Percentiles rank a stretch among this genome's conserved stretches.
Evolutionary conservation across 2,797 vertebrate genomes (phyloP).

Genomic region (Falco columbarius): DNA sequence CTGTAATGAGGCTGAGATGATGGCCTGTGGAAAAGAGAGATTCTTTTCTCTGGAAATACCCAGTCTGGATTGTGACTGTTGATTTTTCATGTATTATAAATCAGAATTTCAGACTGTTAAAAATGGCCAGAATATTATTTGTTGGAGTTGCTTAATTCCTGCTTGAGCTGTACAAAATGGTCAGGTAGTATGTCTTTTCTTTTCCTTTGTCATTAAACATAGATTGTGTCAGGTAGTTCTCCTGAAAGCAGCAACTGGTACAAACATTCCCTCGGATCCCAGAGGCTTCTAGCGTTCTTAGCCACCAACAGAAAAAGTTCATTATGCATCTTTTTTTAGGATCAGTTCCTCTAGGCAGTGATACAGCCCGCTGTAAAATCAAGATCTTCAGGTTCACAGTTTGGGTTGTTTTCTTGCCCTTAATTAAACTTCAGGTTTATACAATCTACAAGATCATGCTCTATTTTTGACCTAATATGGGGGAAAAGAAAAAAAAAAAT

Average conservation of each 20-base stretch:
- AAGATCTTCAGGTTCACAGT: not conserved
- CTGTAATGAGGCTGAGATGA: not conserved
- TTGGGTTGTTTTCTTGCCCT: not conserved
- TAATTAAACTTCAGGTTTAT: not conserved
- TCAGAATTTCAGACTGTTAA: not conserved
- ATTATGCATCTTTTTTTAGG: not conserved
- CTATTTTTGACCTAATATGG: not conserved
- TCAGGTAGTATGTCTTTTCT: not conserved
- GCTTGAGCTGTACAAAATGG: not conserved
- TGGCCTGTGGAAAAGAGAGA: not conserved
- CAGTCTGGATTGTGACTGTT: not conserved
- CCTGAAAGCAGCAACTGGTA: not conserved
- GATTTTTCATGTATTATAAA: not conserved
- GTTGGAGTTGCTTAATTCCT: not conserved
- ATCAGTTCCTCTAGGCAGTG: not conserved
- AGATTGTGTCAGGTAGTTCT: not conserved
- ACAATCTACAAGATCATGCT: not conserved
- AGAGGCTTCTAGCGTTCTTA: not conserved
- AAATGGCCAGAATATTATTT: not conserved
- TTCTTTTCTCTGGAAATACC: not conserved
- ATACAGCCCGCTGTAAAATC: not conserved
- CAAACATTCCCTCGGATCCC: not conserved
- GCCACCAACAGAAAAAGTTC: not conserved
- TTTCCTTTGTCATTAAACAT: not conserved
- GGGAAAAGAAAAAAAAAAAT: not conserved